Evolutionary conservation across 1,140 invertebrate species (phyloP).

Genomic region (Drosophila ercepeae): DNA sequence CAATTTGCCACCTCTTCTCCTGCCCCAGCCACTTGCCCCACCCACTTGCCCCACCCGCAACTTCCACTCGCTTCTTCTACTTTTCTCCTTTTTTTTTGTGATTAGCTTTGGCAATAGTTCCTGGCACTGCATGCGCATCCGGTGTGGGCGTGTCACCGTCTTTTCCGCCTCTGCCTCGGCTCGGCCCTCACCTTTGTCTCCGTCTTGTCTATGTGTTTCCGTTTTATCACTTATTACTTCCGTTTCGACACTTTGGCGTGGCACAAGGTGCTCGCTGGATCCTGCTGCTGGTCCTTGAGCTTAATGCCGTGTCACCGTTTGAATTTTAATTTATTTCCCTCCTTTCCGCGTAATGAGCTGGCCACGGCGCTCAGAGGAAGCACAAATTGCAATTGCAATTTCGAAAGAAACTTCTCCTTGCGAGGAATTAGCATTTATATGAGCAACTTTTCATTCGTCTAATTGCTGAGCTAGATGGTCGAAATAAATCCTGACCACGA

Average conservation of each 20-base stretch:
- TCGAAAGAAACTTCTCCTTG: slow-evolving; percentile 2
- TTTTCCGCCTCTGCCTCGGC: slow-evolving; percentile 12
- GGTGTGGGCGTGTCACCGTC: slow-evolving; percentile 32
- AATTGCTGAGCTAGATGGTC: slow-evolving; percentile 65
- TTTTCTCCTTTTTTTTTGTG: slow-evolving; percentile 36
- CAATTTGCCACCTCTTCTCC: slow-evolving; percentile 67
- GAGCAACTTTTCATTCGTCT: slow-evolving; percentile 72
- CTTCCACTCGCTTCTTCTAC: not conserved
- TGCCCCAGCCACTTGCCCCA: slow-evolving; percentile 17
- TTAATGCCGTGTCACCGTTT: slow-evolving; percentile 74
- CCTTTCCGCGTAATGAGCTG: slow-evolving; percentile 57
- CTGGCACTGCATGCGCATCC: slow-evolving; percentile 54
- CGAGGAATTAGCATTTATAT: slow-evolving; percentile 72
- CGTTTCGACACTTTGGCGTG: slow-evolving; percentile 62
- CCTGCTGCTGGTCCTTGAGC: slow-evolving; percentile 20
- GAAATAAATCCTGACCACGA: slow-evolving; percentile 69
- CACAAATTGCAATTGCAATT: slow-evolving; percentile 54
- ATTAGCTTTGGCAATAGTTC: slow-evolving; percentile 78
- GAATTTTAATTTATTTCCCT: slow-evolving; percentile 68
- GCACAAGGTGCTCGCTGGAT: slow-evolving; percentile 36
- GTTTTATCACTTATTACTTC: slow-evolving; percentile 81
- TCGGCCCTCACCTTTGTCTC: slow-evolving; percentile 35
- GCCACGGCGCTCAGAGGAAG: slow-evolving; percentile 20
- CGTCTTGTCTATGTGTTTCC: slow-evolving; percentile 64
- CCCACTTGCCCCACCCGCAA: slow-evolving; percentile 14